Evolutionary conservation across 2,113 vertebrate genomes (phyloP).

Genomic region (human (Homo sapiens)): GRCh38 chr16:86536501-86537000

Average conservation of each 20-base stretch:
- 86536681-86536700: background rate
- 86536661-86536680: background rate
- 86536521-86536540: background rate
- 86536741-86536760: background rate
- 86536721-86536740: background rate
- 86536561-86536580: background rate
- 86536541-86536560: background rate
- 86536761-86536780: background rate
- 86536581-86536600: background rate
- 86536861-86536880: background rate
- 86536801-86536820: background rate
- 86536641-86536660: background rate
- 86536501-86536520: background rate
- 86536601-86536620: background rate
- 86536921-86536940: background rate
- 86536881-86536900: rapidly evolving
- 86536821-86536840: background rate
- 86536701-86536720: background rate
- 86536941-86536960: too few relatives aligned
- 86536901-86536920: background rate
- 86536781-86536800: background rate
- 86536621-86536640: background rate
- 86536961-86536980: background rate
- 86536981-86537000: background rate
- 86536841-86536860: background rate